These are phyloP conservation scores for Luffia ferchaultella DNA, from an alignment of 2,888 invertebrate species.

Conservation along the genomic window DNA sequence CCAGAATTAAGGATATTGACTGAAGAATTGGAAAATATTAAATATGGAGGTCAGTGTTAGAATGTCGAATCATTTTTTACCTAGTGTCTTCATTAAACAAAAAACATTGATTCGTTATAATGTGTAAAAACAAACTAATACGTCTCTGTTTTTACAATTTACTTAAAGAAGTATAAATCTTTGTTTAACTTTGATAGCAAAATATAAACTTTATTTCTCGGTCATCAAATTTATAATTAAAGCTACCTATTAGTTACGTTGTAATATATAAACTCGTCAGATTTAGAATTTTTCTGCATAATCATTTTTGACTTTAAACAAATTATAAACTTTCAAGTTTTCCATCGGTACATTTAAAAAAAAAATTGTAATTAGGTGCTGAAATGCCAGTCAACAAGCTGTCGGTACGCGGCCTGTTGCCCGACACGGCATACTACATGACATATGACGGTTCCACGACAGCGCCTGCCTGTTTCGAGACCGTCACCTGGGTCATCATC, in stretches of 20 bases:
- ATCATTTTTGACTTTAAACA: constrained; percentile 2
- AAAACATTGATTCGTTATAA: no score
- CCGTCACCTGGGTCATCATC: constrained; percentile 97
- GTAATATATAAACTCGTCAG: no score
- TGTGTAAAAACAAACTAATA: no score
- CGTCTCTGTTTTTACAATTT: no score
- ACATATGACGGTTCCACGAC: constrained; percentile 98
- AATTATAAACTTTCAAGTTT: background rate
- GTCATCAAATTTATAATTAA: no score
- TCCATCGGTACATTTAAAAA: background rate
- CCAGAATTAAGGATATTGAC: constrained; percentile 90
- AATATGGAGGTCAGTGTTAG: constrained; percentile 82
- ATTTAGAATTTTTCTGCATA: background rate
- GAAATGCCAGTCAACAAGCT: constrained; percentile 85
- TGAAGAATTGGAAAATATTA: constrained; percentile 91
- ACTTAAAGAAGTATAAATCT: no score
- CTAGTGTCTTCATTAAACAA: no score
- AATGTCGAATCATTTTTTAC: no score
- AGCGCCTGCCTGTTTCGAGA: constrained; percentile 97
- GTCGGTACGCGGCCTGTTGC: constrained; percentile 87
- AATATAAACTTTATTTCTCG: no score
- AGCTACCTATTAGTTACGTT: no score
- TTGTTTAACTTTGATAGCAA: no score
- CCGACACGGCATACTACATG: constrained; percentile 96
- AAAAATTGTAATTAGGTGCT: constrained; percentile 80